phyloP scores from a whole-genome alignment of 2,888 invertebrate genomes.

The Mylabris sibirica region DNA sequence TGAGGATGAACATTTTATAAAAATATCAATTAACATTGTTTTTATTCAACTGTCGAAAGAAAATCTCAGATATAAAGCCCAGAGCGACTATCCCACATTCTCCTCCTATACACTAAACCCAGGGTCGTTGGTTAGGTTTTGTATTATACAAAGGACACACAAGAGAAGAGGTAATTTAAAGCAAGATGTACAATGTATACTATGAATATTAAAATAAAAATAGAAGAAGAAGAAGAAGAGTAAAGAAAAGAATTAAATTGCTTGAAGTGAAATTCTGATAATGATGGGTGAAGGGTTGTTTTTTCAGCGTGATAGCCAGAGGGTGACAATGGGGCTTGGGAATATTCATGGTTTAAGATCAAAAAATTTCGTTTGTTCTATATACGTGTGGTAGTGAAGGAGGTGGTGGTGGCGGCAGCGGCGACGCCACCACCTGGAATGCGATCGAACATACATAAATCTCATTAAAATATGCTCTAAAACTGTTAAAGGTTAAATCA shows the following conservation, averaged over 20 bases:
- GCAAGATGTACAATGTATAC: neutral
- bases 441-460: slow-evolving; percentile 27
- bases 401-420: neutral
- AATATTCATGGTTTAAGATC: slow-evolving; percentile 24
- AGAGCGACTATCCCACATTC: neutral
- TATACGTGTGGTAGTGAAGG: no score
- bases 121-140: neutral
- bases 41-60: neutral
- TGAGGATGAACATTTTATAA: neutral
- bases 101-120: neutral
- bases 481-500: slow-evolving; percentile 40
- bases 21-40: neutral
- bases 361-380: neutral
- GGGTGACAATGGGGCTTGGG: slow-evolving; percentile 41
- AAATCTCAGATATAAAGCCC: neutral
- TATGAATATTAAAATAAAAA: neutral
- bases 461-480: slow-evolving; percentile 34
- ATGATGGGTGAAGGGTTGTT: slow-evolving; percentile 14
- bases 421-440: slow-evolving; percentile 18
- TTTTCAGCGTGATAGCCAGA: slow-evolving; percentile 40
- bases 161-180: neutral
- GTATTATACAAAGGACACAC: neutral
- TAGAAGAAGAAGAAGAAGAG: neutral
- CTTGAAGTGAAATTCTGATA: neutral
- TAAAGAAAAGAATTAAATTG: neutral